These are phyloP conservation scores for Parazoanthus swiftii DNA, from an alignment of 92 coral and sea anemone genomes.

Conservation along the genomic window DNA sequence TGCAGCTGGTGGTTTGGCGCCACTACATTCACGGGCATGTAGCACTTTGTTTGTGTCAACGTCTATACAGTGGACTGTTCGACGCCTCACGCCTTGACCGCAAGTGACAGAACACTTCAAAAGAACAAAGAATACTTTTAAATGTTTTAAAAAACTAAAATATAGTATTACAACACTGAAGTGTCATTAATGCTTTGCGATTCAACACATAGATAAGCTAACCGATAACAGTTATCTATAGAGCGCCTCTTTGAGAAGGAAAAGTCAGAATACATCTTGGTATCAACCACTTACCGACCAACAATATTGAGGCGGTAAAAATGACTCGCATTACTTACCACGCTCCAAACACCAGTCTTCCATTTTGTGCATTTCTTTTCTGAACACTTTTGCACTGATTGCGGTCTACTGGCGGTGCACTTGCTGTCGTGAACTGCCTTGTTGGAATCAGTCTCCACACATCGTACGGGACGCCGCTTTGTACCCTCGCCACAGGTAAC, in stretches of 20 bases:
- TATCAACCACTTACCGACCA: background rate
- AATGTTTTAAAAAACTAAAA: no score
- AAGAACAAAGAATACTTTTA: background rate
- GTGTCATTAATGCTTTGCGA: no score
- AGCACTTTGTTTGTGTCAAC: background rate
- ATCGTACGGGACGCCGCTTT: constrained; percentile 29
- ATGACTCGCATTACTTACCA: background rate
- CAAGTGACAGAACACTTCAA: constrained; percentile 36
- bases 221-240: no score
- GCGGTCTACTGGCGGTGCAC: constrained; percentile 9
- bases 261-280: background rate
- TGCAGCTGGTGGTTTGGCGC: constrained; percentile 10
- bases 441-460: constrained; percentile 27
- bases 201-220: no score
- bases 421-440: constrained; percentile 15
- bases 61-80: constrained; percentile 23
- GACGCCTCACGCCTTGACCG: constrained; percentile 25
- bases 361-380: constrained; percentile 36
- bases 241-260: background rate
- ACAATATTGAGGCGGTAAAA: background rate
- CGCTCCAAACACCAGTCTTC: constrained; percentile 33
- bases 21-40: constrained; percentile 10
- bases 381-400: background rate
- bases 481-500: constrained; percentile 42
- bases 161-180: no score